phyloP scores from a whole-genome alignment of 2,888 invertebrate species.

The Dolichopus griseipennis region DNA sequence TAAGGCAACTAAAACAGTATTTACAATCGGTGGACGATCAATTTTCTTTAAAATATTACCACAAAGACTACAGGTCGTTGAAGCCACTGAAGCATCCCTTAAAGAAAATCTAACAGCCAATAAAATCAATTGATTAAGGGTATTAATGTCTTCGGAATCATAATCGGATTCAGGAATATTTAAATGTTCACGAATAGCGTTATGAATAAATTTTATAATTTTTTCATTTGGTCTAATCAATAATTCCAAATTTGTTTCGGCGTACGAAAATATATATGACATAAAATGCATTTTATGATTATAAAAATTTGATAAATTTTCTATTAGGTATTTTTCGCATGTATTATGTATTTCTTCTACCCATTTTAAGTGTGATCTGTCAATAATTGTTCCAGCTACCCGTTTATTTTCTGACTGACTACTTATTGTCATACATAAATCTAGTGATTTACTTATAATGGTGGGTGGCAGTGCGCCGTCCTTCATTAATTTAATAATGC shows the following conservation, averaged over 20 bases:
- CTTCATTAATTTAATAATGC: slow-evolving; percentile 30
- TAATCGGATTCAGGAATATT: slow-evolving; percentile 31
- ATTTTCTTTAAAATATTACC: slow-evolving; percentile 28
- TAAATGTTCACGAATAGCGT: slow-evolving; percentile 32
- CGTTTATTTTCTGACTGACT: slow-evolving; percentile 28
- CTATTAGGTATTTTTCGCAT: slow-evolving; percentile 27
- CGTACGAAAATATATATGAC: slow-evolving; percentile 35
- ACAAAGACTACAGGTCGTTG: slow-evolving; percentile 27
- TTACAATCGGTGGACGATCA: slow-evolving; percentile 38
- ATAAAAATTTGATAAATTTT: slow-evolving; percentile 31
- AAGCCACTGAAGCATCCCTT: slow-evolving; percentile 30
- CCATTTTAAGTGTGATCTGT: slow-evolving; percentile 27
- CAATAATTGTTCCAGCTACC: slow-evolving; percentile 9
- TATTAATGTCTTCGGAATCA: slow-evolving; percentile 36
- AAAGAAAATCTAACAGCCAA: slow-evolving; percentile 35
- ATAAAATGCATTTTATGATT: slow-evolving; percentile 31
- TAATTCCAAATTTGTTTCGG: slow-evolving; percentile 35
- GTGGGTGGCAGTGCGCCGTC: slow-evolving; percentile 34
- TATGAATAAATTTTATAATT: slow-evolving; percentile 33
- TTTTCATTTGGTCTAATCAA: slow-evolving; percentile 26
- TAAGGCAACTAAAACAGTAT: slow-evolving; percentile 35
- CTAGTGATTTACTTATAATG: slow-evolving; percentile 36
- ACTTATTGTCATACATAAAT: slow-evolving; percentile 34
- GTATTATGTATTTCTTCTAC: slow-evolving; percentile 29
- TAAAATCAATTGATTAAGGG: slow-evolving; percentile 39